Conservation (phyloP, 92 coral and sea anemone genomes). For the Zoanthus gigantus region DNA sequence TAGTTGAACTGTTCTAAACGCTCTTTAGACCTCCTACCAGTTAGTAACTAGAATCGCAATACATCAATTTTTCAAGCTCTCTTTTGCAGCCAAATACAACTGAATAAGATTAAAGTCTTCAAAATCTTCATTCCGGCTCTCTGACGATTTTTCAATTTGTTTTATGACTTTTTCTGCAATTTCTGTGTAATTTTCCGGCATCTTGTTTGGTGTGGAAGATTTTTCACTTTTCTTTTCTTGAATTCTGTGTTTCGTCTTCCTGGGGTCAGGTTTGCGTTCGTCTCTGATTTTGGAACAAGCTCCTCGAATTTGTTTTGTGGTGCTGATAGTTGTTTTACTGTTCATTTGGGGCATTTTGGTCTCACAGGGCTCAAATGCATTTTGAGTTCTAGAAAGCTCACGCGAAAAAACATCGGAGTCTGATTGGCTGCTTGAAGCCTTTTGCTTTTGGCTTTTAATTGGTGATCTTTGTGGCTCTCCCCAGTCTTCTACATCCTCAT, state of each 20-base stretch:
- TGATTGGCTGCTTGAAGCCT: not conserved
- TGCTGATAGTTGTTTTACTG: no score
- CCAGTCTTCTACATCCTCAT: slow-evolving; percentile 1
- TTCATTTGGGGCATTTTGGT: not conserved
- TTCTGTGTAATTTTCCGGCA: not conserved
- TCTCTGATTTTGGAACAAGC: not conserved
- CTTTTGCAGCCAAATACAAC: slow-evolving; percentile 13
- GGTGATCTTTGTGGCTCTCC: not conserved
- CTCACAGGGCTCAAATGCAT: not conserved
- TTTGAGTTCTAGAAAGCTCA: not conserved
- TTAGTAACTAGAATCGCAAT: not conserved
- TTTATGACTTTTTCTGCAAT: not conserved
- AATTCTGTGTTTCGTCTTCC: not conserved
- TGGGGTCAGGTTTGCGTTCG: not conserved
- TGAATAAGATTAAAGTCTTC: slow-evolving; percentile 25
- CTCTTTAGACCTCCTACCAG: not conserved
- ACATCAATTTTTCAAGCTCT: slow-evolving; percentile 1
- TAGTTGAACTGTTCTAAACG: not conserved
- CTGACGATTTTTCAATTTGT: not conserved
- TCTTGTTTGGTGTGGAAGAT: not conserved
- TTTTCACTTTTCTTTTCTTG: not conserved
- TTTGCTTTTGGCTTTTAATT: not conserved
- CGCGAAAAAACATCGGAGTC: not conserved
- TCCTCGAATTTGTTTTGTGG: not conserved
- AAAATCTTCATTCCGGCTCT: slow-evolving; percentile 18